Evolutionary conservation across 2,888 invertebrate species (phyloP), one percentile per base, ranked within the genome.

Genomic region (Gandaritis pyraliata): DNA sequence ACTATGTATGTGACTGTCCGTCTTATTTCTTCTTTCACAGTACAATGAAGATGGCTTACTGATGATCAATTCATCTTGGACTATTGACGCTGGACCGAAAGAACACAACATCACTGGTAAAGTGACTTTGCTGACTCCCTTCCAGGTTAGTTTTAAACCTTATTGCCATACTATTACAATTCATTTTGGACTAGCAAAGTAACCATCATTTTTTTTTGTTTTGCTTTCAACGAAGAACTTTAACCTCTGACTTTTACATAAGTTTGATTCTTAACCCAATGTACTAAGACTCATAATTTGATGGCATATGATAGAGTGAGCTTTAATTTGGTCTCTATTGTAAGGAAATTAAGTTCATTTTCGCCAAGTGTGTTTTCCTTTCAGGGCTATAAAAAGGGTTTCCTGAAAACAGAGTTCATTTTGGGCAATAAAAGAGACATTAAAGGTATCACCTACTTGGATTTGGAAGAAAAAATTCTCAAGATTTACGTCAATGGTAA

Each of bases 11-110:
- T 46, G 23, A 23, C 18, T 46, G 46, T 46, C 6, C 5, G n/a
- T 23, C 2, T n/a, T 12, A 13, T 13, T 49, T 39, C 38, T 29
- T 8, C 0, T 53, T 41, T 49, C 12, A 18, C 87, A 95, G 93
- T 95, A 95, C 77, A 93, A 94, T 69, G 95, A 95, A 46, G 94
- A 95, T 58, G 95, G 95, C 47, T 80, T 94, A 0, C 94, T 96
- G 53, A 94, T 95, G 81, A 86, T 96, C 7, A 94, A 94, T 73
- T 96, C 96, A 0, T 91, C 93, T 0, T 97, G 96, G 96, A 90
- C 93, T 12, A 72, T 96, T 0, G 87, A 94, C 38, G 92, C 91
- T 57, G 93, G 93, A 36, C 77, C 77, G 0, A 83, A 83, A 0
- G 93, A 93, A 64, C 94, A 93, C 62, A 96, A 96, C 76, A 81